Evolutionary conservation across 1,140 invertebrate genomes (phyloP).

Genomic region (Tetramorium simillimum): DNA sequence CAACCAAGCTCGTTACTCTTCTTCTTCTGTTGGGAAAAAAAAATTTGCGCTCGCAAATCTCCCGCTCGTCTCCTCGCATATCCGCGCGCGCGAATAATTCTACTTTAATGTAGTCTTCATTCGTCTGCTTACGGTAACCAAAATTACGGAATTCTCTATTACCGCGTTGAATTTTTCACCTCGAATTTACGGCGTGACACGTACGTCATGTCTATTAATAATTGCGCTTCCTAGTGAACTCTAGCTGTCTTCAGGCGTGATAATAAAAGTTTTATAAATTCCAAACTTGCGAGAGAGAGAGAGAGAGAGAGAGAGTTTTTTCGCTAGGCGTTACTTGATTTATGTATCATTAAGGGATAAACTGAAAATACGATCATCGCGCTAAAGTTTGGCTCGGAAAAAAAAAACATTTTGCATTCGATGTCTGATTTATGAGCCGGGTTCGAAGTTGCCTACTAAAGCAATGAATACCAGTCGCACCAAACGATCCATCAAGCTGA

Average conservation of each 20-base stretch:
- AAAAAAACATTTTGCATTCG: background rate
- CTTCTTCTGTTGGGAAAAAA: conserved; percentile 8
- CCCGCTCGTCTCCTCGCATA: too few species aligned
- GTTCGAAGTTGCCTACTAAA: conserved; percentile 1
- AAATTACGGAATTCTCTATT: background rate
- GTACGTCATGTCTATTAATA: background rate
- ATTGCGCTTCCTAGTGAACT: background rate
- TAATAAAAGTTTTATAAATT: conserved; percentile 14
- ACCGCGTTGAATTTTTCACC: background rate
- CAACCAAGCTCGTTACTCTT: conserved; percentile 28
- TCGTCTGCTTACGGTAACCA: background rate
- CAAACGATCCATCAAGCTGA: conserved; percentile 39
- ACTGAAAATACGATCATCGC: background rate
- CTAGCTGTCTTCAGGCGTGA: background rate
- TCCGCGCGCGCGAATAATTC: too few species aligned
- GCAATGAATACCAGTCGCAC: conserved; percentile 41
- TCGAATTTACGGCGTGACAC: background rate
- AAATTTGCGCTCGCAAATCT: conserved; percentile 1
- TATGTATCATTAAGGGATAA: background rate
- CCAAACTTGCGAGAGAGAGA: background rate
- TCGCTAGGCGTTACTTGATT: background rate
- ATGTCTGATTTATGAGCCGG: conserved; percentile 44
- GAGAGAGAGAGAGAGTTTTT: background rate
- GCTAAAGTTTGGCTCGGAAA: background rate
- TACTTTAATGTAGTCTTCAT: background rate